Evolutionary conservation across 2,888 invertebrate genomes (phyloP).

Genomic region (Eugnorisma glareosa): DNA sequence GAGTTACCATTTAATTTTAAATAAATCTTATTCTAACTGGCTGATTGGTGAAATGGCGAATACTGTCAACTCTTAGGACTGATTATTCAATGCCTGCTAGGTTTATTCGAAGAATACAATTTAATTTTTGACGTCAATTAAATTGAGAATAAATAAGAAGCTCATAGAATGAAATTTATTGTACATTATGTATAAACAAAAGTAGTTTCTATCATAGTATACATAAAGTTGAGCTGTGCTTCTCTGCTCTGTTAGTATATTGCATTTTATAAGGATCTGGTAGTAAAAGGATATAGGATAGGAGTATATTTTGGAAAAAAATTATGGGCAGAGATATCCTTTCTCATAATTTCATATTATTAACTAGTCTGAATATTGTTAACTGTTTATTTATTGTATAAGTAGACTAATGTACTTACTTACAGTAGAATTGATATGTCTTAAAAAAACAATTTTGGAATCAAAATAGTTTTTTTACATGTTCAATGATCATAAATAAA

Average conservation of each 20-base stretch:
- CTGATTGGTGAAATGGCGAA: background rate
- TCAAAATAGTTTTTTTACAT: slow-evolving; percentile 17
- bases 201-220: slow-evolving; percentile 13
- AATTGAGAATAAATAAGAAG: background rate
- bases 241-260: background rate
- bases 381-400: slow-evolving; percentile 13
- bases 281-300: background rate
- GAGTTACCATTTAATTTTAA: slow-evolving; percentile 10
- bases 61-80: background rate
- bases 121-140: background rate
- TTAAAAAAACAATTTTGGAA: too few species aligned
- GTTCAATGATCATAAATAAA: background rate
- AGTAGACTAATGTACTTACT: slow-evolving; percentile 52
- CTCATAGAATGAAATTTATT: background rate
- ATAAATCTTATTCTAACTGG: too few species aligned
- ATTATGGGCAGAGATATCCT: background rate
- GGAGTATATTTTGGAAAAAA: slow-evolving; percentile 7
- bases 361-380: slow-evolving; percentile 48
- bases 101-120: background rate
- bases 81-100: background rate
- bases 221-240: slow-evolving; percentile 20
- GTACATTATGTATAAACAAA: background rate
- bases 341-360: slow-evolving; percentile 3
- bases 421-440: slow-evolving; percentile 37
- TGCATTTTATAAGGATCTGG: slow-evolving; percentile 8